Evolutionary conservation across 1,140 invertebrate species (phyloP), one percentile per base, ranked within the genome.

Genomic region (Tetramorium parvispinum): DNA sequence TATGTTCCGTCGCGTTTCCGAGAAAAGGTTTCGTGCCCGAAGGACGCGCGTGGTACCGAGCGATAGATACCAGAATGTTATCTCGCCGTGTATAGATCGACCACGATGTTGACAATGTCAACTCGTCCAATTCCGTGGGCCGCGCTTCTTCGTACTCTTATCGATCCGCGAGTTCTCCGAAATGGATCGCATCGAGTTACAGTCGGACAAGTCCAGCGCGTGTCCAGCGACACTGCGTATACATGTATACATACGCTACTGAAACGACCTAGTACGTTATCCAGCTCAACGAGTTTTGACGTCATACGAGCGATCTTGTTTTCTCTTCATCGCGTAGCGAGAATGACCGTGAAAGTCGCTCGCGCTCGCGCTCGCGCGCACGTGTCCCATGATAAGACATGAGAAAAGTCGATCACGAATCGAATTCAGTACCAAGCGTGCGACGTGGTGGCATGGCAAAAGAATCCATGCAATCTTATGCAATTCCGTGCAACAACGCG

Each of bases 401-500:
- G 32, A 32, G 32, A 32, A 32, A 32, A 3, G 3, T 32, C 27
- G 43, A 11, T 11, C 8, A 6, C 7, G 1, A 11, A 24, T 57
- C 46, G 46, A 18, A 43, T 4, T 24, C 37, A 57, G 49, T n/a
- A 53, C 57, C 66, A 53, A 27, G 16, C 61, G 27, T 88, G 75
- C 66, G 57, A 32, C 65, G 27, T 66, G 43, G 37, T 43, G 49
- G 16, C 18, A 10, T 13, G 3, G 13, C 4, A 43, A 21, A 37
- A 63, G 21, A 37, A 82, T 32, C 71, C 43, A 43, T 77, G 85
- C 73, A 89, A 89, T 55, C 88, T 89, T 87, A 57, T 87, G 88
- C 88, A 89, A 89, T 81, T 51, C 59, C 37, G 32, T 86, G 88
- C 88, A 88, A 89, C 82, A 77, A 46, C 37, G 71, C 66, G 87